Evolutionary conservation across 2,797 vertebrate genomes (phyloP), one percentile per base, ranked within the genome.

Genomic region (Ptychobarbus kaznakovi): DNA sequence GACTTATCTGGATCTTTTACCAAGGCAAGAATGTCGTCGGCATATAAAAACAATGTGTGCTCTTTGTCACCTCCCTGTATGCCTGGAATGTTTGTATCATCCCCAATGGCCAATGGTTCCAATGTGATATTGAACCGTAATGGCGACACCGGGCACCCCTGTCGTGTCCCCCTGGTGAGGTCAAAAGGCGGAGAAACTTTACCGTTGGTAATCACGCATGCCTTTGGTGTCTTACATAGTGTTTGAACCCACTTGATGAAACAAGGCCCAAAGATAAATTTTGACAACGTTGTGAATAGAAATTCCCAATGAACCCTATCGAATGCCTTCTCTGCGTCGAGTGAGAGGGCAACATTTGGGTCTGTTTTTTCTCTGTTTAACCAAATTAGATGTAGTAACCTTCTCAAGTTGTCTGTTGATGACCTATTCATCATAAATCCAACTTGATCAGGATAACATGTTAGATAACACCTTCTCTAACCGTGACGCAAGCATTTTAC

Each of bases 371-470:
- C 32, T 6, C 1, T 32, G 65, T 69, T 70, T 28, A 51, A 6
- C 49, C 32, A 81, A 9, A 25, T 70, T 58, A 73, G 15, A 11
- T 72, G 80, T 12, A 82, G 8, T 56, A 82, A 56, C 20, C 51
- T 32, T 73, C 51, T 82, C 38, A 73, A 42, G 8, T 73, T 56
- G 28, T 80, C 61, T 11, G 42, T 66, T 65, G 61, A 80, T 44
- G 42, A 28, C n/a, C 40, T 66, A 49, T 46, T 44, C 22, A n/a
- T 44, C 32, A 80, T 25, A 40, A 79, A 65, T 28, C 77, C 77
- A n/a, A 79, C 56, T 80, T 66, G 40, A 22, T 80, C 58, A 4
- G 46, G 15, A 69, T 44, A 88, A 81, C 11, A 84, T 86, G 5
- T 20, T 25, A 20, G 79, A 56, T 32, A 88, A 22, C 35, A 75